These are phyloP conservation scores for Nasonia vitripennis DNA, from an alignment of 1,140 invertebrate genomes.

Conservation along the genomic window DNA sequence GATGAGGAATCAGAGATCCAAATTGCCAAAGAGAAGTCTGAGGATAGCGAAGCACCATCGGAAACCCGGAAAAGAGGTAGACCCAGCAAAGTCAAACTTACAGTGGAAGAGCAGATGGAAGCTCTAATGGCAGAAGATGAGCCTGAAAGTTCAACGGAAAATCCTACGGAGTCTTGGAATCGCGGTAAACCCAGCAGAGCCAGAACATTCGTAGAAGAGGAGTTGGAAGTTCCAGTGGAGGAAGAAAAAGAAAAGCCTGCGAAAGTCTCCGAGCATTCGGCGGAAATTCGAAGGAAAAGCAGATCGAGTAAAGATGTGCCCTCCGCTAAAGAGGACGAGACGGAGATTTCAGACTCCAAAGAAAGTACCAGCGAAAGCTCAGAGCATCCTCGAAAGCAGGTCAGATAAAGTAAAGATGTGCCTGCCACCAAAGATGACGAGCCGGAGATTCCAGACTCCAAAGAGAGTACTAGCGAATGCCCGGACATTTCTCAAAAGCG, in stretches of 20 bases:
- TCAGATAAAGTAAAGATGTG: not conserved
- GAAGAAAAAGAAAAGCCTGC: conserved; percentile 2
- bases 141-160: not conserved
- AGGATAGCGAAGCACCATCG: not conserved
- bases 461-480: not conserved
- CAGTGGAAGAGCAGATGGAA: not conserved
- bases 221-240: not conserved
- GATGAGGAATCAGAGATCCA: not conserved
- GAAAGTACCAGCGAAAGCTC: not conserved
- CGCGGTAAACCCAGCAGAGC: conserved; percentile 26
- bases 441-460: not conserved
- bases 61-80: conserved; percentile 29
- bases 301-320: not conserved
- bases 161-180: not conserved
- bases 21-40: not conserved
- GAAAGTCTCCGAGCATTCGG: not conserved
- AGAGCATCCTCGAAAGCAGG: not conserved
- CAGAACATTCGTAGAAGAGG: not conserved
- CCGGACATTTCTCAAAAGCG: not conserved
- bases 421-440: not conserved
- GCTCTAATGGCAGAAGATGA: conserved; percentile 16
- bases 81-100: conserved; percentile 2
- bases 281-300: not conserved
- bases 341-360: not conserved
- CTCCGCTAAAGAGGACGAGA: not conserved